phyloP scores from a whole-genome alignment of 1,140 invertebrate genomes.

The Drosophila lacteicornis region DNA sequence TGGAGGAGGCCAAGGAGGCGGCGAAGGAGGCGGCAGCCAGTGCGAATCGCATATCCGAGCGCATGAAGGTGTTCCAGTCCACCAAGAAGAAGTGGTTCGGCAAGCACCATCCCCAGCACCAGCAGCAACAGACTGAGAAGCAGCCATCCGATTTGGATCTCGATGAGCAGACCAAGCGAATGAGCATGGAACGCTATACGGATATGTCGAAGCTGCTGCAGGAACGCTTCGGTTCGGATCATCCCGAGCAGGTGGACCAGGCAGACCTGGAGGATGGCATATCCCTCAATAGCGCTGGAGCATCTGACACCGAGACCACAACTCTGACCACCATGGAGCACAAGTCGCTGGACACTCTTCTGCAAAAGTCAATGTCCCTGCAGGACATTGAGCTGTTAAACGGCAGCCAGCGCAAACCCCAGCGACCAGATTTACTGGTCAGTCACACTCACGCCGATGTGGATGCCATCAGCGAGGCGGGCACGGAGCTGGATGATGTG shows the following conservation, averaged over 20 bases:
- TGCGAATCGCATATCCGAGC: constrained; percentile 84
- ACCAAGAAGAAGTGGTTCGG: constrained; percentile 88
- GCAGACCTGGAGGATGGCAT: constrained; percentile 49
- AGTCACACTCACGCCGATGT: constrained; percentile 28
- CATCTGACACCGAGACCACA: constrained; percentile 75
- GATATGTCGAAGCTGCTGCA: constrained; percentile 88
- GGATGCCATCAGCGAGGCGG: constrained; percentile 77
- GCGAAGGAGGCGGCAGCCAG: constrained; percentile 70
- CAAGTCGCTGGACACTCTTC: constrained; percentile 61
- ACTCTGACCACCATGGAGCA: constrained; percentile 75
- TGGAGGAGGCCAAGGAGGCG: constrained; percentile 84
- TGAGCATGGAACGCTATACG: constrained; percentile 87
- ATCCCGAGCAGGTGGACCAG: constrained; percentile 15
- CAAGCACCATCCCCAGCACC: constrained; percentile 85
- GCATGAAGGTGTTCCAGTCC: constrained; percentile 87
- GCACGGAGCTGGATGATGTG: constrained; percentile 76
- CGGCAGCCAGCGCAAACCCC: constrained; percentile 57
- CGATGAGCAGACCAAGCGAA: constrained; percentile 77
- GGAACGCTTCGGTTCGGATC: constrained; percentile 85
- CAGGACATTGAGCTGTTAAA: constrained; percentile 79
- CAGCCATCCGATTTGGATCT: constrained; percentile 82
- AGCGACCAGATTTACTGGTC: constrained; percentile 72
- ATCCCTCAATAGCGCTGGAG: constrained; percentile 59
- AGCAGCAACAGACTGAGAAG: constrained; percentile 54
- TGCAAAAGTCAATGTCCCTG: constrained; percentile 80